Percentiles rank a stretch among this genome's conserved stretches.
Conservation (phyloP, 1,140 invertebrate genomes). For the Saxidomus purpurata region DNA sequence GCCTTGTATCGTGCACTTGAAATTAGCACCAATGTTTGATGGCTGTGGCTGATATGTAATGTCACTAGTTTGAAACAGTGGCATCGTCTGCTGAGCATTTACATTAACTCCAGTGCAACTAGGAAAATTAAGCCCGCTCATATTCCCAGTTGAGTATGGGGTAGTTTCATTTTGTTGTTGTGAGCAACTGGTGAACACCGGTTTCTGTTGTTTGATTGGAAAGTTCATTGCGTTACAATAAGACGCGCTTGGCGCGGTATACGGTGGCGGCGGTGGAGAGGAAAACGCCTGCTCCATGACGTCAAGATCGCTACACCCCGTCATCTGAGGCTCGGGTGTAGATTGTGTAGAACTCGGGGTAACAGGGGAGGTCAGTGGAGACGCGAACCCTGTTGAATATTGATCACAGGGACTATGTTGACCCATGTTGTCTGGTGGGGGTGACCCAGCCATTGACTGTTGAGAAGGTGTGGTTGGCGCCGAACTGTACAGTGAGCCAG, state of each 20-base stretch:
- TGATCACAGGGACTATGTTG: slow-evolving; percentile 73
- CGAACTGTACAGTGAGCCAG: slow-evolving; percentile 65
- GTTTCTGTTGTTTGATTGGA: slow-evolving; percentile 84
- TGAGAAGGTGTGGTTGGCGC: slow-evolving; percentile 75
- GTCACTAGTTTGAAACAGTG: slow-evolving; percentile 76
- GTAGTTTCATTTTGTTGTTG: slow-evolving; percentile 69
- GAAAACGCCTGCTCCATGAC: slow-evolving; percentile 72
- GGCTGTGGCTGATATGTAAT: slow-evolving; percentile 71
- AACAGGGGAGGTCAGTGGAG: slow-evolving; percentile 72
- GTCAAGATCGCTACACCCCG: slow-evolving; percentile 65
- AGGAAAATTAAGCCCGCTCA: slow-evolving; percentile 71
- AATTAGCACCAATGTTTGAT: slow-evolving; percentile 73
- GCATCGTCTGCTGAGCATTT: slow-evolving; percentile 68
- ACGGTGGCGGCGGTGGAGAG: slow-evolving; percentile 80
- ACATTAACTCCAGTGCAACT: slow-evolving; percentile 46
- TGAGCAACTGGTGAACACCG: slow-evolving; percentile 84
- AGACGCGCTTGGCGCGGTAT: slow-evolving; percentile 74
- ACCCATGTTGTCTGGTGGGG: slow-evolving; percentile 71
- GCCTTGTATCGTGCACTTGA: slow-evolving; percentile 76
- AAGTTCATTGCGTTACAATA: slow-evolving; percentile 73
- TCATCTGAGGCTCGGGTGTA: slow-evolving; percentile 79
- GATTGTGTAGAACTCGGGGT: slow-evolving; percentile 79
- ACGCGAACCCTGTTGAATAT: slow-evolving; percentile 81
- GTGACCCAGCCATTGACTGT: slow-evolving; percentile 71
- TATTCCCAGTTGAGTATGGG: slow-evolving; percentile 52